Conservation (phyloP, 2,113 vertebrate species). For the Saguinus midas region DNA sequence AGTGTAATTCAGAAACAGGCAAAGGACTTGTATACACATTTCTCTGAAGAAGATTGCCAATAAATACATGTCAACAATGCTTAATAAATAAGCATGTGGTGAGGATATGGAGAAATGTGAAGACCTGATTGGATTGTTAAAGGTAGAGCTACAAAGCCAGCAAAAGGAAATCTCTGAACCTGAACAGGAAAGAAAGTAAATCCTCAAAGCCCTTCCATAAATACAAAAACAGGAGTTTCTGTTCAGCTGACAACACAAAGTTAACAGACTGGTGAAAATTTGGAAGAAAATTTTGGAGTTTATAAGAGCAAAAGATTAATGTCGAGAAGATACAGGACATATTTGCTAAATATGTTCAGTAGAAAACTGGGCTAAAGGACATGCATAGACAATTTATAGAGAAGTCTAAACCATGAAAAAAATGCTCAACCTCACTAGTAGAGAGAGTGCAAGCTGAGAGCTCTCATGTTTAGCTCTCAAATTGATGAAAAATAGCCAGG, state of each 20-base stretch:
- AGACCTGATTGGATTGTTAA: background rate
- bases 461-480: background rate
- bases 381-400: background rate
- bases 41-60: background rate
- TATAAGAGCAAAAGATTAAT: background rate
- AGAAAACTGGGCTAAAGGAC: background rate
- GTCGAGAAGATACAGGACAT: background rate
- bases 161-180: background rate
- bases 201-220: background rate
- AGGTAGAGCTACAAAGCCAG: background rate
- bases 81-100: background rate
- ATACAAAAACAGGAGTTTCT: background rate
- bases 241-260: background rate
- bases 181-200: background rate
- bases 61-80: background rate
- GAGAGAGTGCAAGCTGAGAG: background rate
- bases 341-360: background rate
- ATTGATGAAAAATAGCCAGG: background rate
- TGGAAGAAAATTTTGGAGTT: background rate
- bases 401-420: background rate
- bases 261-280: background rate
- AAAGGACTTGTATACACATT: background rate
- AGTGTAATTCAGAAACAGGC: background rate
- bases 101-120: background rate
- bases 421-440: background rate